These are phyloP conservation scores for Drosophila picticornis DNA, from an alignment of 2,888 invertebrate genomes.

Conservation along the genomic window DNA sequence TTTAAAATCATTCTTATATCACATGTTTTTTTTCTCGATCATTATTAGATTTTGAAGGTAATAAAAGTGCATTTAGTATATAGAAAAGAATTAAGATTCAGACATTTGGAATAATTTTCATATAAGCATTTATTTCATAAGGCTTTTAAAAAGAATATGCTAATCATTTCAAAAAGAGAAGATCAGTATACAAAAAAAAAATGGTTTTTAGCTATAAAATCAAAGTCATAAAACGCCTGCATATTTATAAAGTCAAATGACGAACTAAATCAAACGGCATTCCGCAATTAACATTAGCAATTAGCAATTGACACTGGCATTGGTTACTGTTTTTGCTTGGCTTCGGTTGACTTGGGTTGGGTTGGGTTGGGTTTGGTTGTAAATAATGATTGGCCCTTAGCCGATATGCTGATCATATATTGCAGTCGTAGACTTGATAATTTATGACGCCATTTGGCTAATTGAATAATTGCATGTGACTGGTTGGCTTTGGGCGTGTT, in stretches of 20 bases:
- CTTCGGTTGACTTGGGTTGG: slow-evolving; percentile 21
- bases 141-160: background rate
- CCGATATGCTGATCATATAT: slow-evolving; percentile 1
- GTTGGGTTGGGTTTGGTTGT: background rate
- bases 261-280: slow-evolving; percentile 62
- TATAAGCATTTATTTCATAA: background rate
- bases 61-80: background rate
- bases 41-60: background rate
- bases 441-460: slow-evolving; percentile 79
- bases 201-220: slow-evolving; percentile 17
- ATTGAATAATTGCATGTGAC: slow-evolving; percentile 81
- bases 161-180: background rate
- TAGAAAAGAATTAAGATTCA: background rate
- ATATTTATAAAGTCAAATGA: slow-evolving; percentile 60
- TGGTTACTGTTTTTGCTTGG: slow-evolving; percentile 24
- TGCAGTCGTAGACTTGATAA: slow-evolving; percentile 65
- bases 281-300: slow-evolving; percentile 59
- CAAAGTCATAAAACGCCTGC: slow-evolving; percentile 32
- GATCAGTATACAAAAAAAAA: slow-evolving; percentile 1
- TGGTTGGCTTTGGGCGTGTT: slow-evolving; percentile 60
- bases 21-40: background rate
- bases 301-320: slow-evolving; percentile 60
- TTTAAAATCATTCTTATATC: background rate
- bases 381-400: slow-evolving; percentile 41
- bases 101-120: background rate